A percentile compares a stretch with the other conserved stretches of the same genome.
phyloP scores from a whole-genome alignment of 1,140 invertebrate species.

The Dryas iulia region DNA sequence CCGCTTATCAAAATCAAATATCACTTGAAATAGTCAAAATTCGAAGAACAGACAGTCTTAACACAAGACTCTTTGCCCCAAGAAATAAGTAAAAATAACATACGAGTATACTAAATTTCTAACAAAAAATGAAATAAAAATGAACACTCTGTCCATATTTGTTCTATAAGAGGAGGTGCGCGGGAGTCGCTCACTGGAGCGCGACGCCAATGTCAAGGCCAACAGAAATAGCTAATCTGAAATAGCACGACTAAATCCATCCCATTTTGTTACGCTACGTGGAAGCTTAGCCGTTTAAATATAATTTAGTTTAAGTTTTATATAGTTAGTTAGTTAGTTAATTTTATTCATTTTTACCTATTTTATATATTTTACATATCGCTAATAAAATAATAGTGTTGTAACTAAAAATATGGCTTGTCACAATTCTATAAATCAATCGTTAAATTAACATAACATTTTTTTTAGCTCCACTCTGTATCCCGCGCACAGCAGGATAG shows the following conservation, averaged over 20 bases:
- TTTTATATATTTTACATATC: too few relatives aligned
- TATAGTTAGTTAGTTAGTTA: background rate
- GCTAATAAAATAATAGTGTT: too few relatives aligned
- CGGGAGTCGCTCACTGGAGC: constrained; percentile 12
- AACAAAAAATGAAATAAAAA: background rate
- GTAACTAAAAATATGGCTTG: too few relatives aligned
- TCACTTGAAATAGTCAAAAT: too few relatives aligned
- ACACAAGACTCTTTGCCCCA: too few relatives aligned
- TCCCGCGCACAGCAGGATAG: too few relatives aligned
- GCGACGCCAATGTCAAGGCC: constrained; percentile 20
- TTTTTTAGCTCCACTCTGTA: background rate
- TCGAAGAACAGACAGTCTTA: too few relatives aligned
- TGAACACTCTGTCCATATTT: background rate
- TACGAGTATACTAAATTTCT: too few relatives aligned
- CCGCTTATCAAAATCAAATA: too few relatives aligned
- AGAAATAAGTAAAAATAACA: too few relatives aligned
- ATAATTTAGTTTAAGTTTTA: background rate
- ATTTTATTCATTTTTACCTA: background rate
- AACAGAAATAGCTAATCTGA: constrained; percentile 13
- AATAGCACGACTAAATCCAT: constrained; percentile 20
- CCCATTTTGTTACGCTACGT: background rate
- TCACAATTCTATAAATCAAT: too few relatives aligned
- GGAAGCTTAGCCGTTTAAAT: constrained; percentile 13
- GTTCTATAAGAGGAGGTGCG: constrained; percentile 4
- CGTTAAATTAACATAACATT: background rate